Percentiles rank a stretch among this genome's conserved stretches.
Conservation (phyloP, 37 sponge, comb jelly and placozoan genomes). For the Bolinopsis microptera region DNA sequence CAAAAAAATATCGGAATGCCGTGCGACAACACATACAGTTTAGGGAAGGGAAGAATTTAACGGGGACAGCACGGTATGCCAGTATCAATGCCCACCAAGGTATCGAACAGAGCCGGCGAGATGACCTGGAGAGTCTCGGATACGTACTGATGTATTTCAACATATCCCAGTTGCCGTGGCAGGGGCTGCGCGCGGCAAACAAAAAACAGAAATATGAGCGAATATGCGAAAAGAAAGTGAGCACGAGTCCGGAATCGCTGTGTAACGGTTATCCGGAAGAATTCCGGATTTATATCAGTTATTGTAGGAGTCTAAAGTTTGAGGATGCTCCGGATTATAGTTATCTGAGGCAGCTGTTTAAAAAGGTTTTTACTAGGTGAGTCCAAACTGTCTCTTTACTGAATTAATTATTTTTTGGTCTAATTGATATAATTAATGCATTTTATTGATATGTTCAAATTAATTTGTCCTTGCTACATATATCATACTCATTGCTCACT, state of each 20-base stretch:
- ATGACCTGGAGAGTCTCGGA: slow-evolving; percentile 95
- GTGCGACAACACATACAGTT: slow-evolving; percentile 92
- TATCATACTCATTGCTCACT: background rate
- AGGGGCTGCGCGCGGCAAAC: slow-evolving; percentile 87
- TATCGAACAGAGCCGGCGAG: slow-evolving; percentile 99
- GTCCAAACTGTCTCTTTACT: no score
- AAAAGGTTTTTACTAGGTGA: slow-evolving; percentile 75
- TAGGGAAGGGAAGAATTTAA: slow-evolving; percentile 96
- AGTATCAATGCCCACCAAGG: slow-evolving; percentile 98
- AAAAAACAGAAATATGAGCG: slow-evolving; percentile 99
- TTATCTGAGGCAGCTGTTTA: slow-evolving; percentile 92
- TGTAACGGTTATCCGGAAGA: slow-evolving; percentile 94
- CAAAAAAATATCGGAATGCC: slow-evolving; percentile 96
- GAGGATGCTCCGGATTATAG: slow-evolving; percentile 96
- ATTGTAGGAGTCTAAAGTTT: slow-evolving; percentile 89
- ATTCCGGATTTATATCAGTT: slow-evolving; percentile 90
- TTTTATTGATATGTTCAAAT: no score
- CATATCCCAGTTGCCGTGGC: slow-evolving; percentile 94
- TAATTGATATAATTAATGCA: background rate
- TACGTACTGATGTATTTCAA: slow-evolving; percentile 99
- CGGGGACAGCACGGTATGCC: slow-evolving; percentile 97
- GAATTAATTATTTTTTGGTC: background rate
- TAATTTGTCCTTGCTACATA: no score
- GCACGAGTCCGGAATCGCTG: slow-evolving; percentile 91
- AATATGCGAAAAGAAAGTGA: slow-evolving; percentile 94